These are phyloP conservation scores for Tauraco erythrolophus DNA, from an alignment of 2,113 vertebrate genomes.

Conservation along the genomic window DNA sequence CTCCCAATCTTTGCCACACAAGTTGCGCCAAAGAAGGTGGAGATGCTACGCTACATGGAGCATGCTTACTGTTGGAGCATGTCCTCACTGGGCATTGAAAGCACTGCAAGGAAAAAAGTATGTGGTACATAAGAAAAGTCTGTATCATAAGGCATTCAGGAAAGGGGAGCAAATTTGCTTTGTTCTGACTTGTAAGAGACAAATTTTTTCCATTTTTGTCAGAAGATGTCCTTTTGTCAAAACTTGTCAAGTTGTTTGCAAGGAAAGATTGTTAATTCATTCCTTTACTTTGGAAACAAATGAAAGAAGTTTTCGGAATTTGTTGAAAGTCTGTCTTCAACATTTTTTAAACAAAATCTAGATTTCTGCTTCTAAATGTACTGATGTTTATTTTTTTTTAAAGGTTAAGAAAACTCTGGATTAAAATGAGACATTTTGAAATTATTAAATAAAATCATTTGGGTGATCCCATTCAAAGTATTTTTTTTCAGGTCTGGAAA, in stretches of 20 bases:
- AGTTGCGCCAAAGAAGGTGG: background rate
- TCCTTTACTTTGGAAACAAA: background rate
- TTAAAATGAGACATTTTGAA: background rate
- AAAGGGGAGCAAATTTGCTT: background rate
- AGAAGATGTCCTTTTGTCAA: background rate
- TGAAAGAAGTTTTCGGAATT: background rate
- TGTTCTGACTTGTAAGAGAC: background rate
- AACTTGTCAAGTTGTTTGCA: background rate
- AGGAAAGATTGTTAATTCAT: background rate
- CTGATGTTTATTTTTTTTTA: background rate
- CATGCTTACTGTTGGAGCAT: rapidly evolving
- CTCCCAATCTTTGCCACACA: background rate
- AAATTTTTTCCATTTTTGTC: background rate
- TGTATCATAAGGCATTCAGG: background rate
- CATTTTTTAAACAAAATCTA: background rate
- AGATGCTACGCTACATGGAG: background rate
- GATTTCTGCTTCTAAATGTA: background rate
- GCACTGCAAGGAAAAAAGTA: background rate
- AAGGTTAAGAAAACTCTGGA: background rate
- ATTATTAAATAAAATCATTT: background rate
- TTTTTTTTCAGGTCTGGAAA: background rate
- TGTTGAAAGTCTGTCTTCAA: background rate
- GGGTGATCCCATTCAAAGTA: background rate
- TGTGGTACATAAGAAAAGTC: rapidly evolving
- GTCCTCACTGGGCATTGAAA: background rate